Base-by-base conservation (phyloP, 2,888 invertebrate genomes). In the Eilema griseolum region DNA sequence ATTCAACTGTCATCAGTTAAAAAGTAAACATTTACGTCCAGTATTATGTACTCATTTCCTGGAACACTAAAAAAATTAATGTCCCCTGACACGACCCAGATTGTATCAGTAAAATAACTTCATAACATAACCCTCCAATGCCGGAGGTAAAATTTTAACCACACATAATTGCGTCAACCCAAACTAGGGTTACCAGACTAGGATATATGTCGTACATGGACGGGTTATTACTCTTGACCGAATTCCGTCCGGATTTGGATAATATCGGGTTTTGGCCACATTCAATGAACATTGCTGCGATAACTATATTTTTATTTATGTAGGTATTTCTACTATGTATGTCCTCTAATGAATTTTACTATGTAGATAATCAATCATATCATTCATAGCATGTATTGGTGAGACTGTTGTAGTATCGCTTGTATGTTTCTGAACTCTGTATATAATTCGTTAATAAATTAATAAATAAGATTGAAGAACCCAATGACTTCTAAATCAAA, bases 101-200 rank as follows among this genome's bases (percentile, higher is more conserved):
- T 70, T 70, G n/a, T 41, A 59, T 52, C 20, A 20, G 41, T 59
- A 66, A 65, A 77, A 76, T 67, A 20, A 60, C 71, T 67, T 60
- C 16, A 31, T 67, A 67, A 56, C 63, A 56, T 61, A 69, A 67
- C 70, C 59, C 63, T 69, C 57, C 64, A 41, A 72, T 67, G 52
- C 28, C 52, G 59, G 37, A 20, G 66, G 68, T 31, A 67, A 70
- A 66, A 70, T 68, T 65, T 68, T 41, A 62, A 69, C 72, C 67
- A 62, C 61, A 57, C 56, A 70, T 79, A 72, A 81, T 78, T 73
- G 72, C 68, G 64, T 73, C 76, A 83, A 72, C 75, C 78, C 70
- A 72, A 83, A 72, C 75, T 78, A 62, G 62, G 62, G 62, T 41
- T 62, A 62, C 24, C 62, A 62, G 23, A 37, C 2, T 41, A 62